Percentiles rank a stretch among this genome's conserved stretches.
phyloP scores from a whole-genome alignment of 2,888 invertebrate genomes.

The Leptarthrus brevirostris region DNA sequence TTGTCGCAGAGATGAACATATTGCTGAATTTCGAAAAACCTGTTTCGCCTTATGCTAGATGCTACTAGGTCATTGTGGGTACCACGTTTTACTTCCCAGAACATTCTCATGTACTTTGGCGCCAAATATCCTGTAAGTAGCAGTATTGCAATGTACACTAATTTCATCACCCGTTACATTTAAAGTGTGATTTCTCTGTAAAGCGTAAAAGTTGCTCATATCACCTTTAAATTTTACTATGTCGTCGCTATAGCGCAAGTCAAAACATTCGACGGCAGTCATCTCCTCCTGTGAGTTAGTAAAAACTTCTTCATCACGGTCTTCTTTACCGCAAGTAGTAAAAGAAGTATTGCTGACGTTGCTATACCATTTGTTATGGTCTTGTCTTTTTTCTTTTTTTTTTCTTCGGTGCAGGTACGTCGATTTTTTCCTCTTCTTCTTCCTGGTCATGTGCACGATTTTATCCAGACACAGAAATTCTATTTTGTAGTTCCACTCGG shows the following conservation, averaged over 20 bases:
- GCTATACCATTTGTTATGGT: conserved; percentile 38
- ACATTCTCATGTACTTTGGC: conserved; percentile 53
- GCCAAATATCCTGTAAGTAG: conserved; percentile 52
- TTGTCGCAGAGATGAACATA: conserved; percentile 5
- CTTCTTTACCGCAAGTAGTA: conserved; percentile 49
- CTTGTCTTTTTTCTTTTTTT: conserved; percentile 20
- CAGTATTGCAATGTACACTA: conserved; percentile 49
- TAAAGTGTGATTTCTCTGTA: too few species aligned
- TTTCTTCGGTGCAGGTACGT: neutral
- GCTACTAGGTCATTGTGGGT: conserved; percentile 47
- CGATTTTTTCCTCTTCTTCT: neutral
- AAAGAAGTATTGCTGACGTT: conserved; percentile 38
- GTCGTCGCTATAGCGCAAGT: too few species aligned
- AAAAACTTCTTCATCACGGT: too few species aligned
- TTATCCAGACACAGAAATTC: conserved; percentile 24
- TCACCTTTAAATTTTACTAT: too few species aligned
- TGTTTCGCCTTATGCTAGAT: conserved; percentile 25
- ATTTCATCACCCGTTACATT: conserved; percentile 48
- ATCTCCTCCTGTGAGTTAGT: too few species aligned
- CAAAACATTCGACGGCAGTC: too few species aligned
- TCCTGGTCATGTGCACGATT: conserved; percentile 17
- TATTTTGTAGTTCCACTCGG: conserved; percentile 48
- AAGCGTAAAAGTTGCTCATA: too few species aligned
- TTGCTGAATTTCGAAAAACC: conserved; percentile 5
- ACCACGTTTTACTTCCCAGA: conserved; percentile 48